Evolutionary conservation across 2,113 vertebrate species (phyloP).

Genomic region (Myocastor coypus): DNA sequence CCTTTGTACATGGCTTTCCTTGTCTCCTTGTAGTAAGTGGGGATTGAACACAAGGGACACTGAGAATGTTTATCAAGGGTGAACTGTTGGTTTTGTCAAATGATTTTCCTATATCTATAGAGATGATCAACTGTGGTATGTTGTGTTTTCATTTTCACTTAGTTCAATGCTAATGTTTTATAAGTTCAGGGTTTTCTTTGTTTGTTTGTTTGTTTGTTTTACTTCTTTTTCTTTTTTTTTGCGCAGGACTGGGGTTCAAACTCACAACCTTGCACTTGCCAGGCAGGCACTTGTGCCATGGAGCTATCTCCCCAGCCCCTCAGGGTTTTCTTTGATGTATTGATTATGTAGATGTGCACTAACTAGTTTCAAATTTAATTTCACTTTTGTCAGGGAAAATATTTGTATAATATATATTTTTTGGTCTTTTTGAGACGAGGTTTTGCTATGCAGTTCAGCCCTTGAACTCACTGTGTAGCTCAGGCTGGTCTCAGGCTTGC

Average conservation of each 20-base stretch:
- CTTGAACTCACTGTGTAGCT: not conserved
- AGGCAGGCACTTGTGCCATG: no score
- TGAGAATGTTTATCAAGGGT: not conserved
- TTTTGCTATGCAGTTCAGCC: not conserved
- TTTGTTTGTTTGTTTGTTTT: not conserved
- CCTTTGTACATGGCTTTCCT: not conserved
- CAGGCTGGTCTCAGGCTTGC: not conserved
- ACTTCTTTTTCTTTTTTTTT: no score
- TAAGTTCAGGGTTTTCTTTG: not conserved
- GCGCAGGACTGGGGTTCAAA: no score
- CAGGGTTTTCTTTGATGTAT: not conserved
- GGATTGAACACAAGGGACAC: not conserved
- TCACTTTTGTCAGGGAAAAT: not conserved
- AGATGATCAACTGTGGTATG: rapidly evolving
- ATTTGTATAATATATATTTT: not conserved
- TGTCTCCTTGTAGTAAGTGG: not conserved
- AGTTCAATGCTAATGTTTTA: not conserved
- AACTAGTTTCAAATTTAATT: not conserved
- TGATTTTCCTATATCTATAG: not conserved
- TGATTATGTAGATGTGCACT: not conserved
- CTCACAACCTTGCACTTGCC: no score
- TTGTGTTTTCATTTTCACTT: not conserved
- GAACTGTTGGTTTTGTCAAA: not conserved
- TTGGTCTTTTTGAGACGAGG: not conserved
- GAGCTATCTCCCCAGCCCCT: no score